Conservation (phyloP, 1,140 invertebrate genomes). For the Cataglyphis hispanica region DNA sequence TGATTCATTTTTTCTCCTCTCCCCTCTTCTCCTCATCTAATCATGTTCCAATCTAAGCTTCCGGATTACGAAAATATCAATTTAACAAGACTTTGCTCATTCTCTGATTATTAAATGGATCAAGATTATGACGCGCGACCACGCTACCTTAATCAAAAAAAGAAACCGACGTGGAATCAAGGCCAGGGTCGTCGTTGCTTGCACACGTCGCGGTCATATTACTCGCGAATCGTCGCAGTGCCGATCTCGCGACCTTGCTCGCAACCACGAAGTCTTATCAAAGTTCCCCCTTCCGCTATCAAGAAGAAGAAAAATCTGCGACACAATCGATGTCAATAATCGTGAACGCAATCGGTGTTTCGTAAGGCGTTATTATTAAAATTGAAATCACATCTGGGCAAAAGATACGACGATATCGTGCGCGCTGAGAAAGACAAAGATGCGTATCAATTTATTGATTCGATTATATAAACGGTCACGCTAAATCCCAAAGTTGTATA, state of each 20-base stretch:
- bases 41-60: not conserved
- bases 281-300: not conserved
- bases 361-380: conserved; percentile 7
- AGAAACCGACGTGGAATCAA: conserved; percentile 59
- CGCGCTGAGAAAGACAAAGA: not conserved
- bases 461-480: conserved; percentile 44
- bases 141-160: conserved; percentile 65
- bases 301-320: not conserved
- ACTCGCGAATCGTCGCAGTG: conserved; percentile 67
- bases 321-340: conserved; percentile 11
- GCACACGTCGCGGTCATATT: conserved; percentile 39
- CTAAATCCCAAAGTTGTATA: conserved; percentile 17
- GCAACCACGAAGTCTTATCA: not conserved
- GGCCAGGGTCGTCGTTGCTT: conserved; percentile 71
- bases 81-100: not conserved
- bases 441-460: conserved; percentile 51
- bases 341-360: not conserved
- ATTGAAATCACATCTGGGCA: conserved; percentile 30
- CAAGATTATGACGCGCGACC: conserved; percentile 60
- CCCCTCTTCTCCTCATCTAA: too few relatives aligned
- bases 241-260: conserved; percentile 71
- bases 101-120: conserved; percentile 6
- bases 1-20: not conserved
- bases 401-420: not conserved
- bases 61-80: not conserved